Base-by-base conservation (phyloP, 2,888 invertebrate genomes). In the Byasa hedistus region DNA sequence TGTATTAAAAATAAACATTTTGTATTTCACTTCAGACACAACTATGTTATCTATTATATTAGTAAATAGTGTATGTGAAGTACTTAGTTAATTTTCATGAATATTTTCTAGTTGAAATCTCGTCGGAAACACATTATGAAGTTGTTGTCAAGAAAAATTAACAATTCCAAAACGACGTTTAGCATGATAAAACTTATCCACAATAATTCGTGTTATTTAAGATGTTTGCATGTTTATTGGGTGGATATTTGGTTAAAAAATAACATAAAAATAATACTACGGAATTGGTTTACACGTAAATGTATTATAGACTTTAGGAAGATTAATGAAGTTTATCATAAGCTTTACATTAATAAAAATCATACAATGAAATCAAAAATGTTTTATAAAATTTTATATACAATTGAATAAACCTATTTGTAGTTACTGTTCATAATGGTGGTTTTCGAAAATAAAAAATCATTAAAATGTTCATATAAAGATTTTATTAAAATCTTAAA, bases 371-470 rank as follows among this genome's bases (percentile, higher is more conserved):
- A 32, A 57, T 57, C n/a, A 10, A 36, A 21, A 21, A 32, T 21
- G 19, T 57, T 57, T 57, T 36, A 57, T 57, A 36, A 36, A 57
- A 57, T 32, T 57, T 32, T 57, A 27, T 57, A 57, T 57, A 57
- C 19, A 19, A 57, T n/a, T n/a, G 10, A n/a, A 57, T 3, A 55
- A 23, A 15, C 12, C 24, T 1, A 15, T 22, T 22, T 3, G 22
- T 54, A 54, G 12, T 44, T 23, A 22, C 22, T 22, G 52, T 54
- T 58, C n/a, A 19, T 48, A 32, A 22, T n/a, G 24, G 8, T 27
- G 22, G 24, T 39, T 39, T 44, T 57, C 22, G n/a, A 54, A 66
- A 66, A 60, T 61, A 66, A 61, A 65, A 61, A 15, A 27, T 3
- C 10, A 32, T 1, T 32, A n/a, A 32, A 48, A 55, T 65, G 15